Evolutionary conservation across 2,888 invertebrate genomes (phyloP), one percentile per base, ranked within the genome.

Genomic region (Thecocarcelia acutangulata): DNA sequence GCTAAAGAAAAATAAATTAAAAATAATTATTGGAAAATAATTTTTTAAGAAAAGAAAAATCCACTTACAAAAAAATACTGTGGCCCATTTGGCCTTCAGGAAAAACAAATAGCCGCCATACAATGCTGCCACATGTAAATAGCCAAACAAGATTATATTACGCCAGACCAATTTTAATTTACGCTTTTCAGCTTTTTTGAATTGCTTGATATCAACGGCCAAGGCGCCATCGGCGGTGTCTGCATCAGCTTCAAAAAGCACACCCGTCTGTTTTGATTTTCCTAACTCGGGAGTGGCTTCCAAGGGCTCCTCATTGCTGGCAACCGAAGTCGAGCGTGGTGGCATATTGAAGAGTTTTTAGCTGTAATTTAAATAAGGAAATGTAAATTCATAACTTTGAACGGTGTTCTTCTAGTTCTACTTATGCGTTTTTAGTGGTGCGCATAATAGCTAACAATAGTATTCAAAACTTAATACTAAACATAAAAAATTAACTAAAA

Each of bases 101-200:
- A 96, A 90, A 87, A 94, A 92, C 40, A 96, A 91, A 88, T 94
- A 96, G 1, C 93, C 89, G 68, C 96, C 97, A 87, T 95, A 96
- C 0, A 96, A 44, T 0, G 96, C 95, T 0, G 94, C 94, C 46
- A 94, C 24, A 88, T 97, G 97, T 77, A 97, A 92, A 87, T 94
- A 95, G 2, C 91, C 91, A 87, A 97, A 96, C 0, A 95, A 92
- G 3, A 94, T 89, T 56, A 97, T 95, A 87, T 97, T 97, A 82
- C 95, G 93, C 97, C 97, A 97, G 1, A 97, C 96, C 68, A 94
- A 89, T 86, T 93, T 90, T 68, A 92, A 87, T 79, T 93, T 93
- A 33, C 92, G 90, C 63, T 92, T 91, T 84, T 94, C 93, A 0
- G 94, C 93, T 42, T 86, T 86, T 76, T 93, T 93, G 17, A 92